Percentiles rank a stretch among this genome's conserved stretches.
Evolutionary conservation across 1,140 invertebrate species (phyloP).

Genomic region (Lethrus apterus): DNA sequence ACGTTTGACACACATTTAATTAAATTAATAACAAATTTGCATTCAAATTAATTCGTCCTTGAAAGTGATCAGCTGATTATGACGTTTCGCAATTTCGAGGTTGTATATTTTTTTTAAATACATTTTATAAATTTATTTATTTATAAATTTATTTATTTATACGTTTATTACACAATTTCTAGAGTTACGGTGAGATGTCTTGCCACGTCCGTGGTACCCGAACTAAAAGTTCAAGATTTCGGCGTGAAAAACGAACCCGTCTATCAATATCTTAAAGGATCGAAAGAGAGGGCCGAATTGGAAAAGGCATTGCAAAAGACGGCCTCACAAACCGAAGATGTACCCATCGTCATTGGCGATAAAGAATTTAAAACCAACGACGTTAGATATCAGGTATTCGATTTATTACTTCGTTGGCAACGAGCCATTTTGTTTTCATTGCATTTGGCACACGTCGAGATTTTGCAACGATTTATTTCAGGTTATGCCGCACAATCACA

Average conservation of each 20-base stretch:
- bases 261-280: conserved; percentile 72
- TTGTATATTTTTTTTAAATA: not conserved
- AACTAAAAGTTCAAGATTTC: conserved; percentile 60
- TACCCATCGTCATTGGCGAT: conserved; percentile 89
- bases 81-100: conserved; percentile 1
- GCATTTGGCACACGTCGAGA: too few species aligned
- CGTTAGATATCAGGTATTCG: conserved; percentile 63
- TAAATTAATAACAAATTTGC: not conserved
- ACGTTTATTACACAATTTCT: not conserved
- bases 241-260: conserved; percentile 73
- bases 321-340: conserved; percentile 62
- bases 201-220: conserved; percentile 52
- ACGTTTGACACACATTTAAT: not conserved
- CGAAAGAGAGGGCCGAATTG: conserved; percentile 70
- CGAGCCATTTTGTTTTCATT: conserved; percentile 8
- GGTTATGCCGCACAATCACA: conserved; percentile 82
- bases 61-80: not conserved
- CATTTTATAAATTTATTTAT: not conserved
- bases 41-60: not conserved
- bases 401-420: not conserved
- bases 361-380: conserved; percentile 73
- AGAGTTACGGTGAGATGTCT: conserved; percentile 44
- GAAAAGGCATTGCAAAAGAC: conserved; percentile 64
- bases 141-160: not conserved
- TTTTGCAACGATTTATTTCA: conserved; percentile 31